These are phyloP conservation scores for Neomonachus schauinslandi DNA, from an alignment of 2,113 vertebrate species.

Conservation along the genomic window DNA sequence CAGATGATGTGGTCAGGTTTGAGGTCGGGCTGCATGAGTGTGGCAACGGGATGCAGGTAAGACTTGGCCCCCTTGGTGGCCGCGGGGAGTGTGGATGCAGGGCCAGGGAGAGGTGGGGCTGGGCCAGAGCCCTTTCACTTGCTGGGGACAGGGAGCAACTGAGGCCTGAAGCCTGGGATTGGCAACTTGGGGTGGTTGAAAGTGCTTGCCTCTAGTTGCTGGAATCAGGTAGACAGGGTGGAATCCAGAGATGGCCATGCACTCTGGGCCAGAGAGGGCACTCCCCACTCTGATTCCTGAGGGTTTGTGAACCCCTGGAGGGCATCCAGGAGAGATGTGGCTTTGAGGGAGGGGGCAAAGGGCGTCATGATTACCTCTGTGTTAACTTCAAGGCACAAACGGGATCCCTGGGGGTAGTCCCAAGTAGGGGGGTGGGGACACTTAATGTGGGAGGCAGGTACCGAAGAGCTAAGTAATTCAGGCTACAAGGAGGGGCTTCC, in stretches of 20 bases:
- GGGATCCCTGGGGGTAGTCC: accelerated
- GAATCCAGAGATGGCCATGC: background rate
- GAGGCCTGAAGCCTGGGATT: too few species aligned
- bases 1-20: conserved; percentile 24
- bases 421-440: background rate
- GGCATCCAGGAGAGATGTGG: background rate
- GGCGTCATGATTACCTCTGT: too few species aligned
- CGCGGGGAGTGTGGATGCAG: background rate
- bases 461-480: background rate
- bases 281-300: background rate
- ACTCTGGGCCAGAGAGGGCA: background rate
- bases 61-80: background rate
- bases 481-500: background rate
- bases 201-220: background rate
- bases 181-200: accelerated
- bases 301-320: background rate
- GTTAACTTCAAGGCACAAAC: background rate
- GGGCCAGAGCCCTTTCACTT: background rate
- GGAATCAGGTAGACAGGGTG: background rate
- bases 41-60: conserved; percentile 76
- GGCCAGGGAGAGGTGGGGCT: background rate
- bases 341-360: background rate
- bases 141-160: too few species aligned
- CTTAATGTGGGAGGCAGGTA: background rate
- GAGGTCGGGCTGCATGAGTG: conserved; percentile 64